Evolutionary conservation across 1,140 invertebrate genomes (phyloP).

Genomic region (Leptopilina clavipes): DNA sequence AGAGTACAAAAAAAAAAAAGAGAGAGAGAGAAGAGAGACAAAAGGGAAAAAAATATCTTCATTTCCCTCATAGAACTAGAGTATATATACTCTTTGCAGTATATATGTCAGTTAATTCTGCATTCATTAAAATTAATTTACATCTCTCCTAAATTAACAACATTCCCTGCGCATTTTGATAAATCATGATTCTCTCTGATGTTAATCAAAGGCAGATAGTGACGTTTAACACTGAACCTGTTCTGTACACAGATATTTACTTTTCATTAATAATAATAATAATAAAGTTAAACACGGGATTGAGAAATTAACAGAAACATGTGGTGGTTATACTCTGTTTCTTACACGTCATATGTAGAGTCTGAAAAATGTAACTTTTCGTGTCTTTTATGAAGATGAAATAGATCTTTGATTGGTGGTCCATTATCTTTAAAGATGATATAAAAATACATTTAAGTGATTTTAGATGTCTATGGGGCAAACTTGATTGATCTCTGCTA

Average conservation of each 20-base stretch:
- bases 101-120: not conserved
- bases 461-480: too few species aligned
- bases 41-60: not conserved
- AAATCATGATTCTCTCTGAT: conserved; percentile 2
- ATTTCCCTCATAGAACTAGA: not conserved
- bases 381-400: too few species aligned
- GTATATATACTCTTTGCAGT: not conserved
- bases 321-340: not conserved
- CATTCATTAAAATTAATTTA: conserved; percentile 16
- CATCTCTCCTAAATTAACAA: not conserved
- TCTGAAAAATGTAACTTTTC: too few species aligned
- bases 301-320: conserved; percentile 19
- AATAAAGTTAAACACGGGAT: not conserved
- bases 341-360: too few species aligned
- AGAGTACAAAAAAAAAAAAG: too few species aligned
- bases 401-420: too few species aligned
- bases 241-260: not conserved
- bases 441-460: too few species aligned
- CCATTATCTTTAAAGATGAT: too few species aligned
- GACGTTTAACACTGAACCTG: not conserved
- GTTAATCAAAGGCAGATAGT: not conserved
- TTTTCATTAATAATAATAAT: conserved; percentile 14
- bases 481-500: not conserved
- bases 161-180: not conserved
- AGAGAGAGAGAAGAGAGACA: too few species aligned